Conservation (phyloP, 1,140 invertebrate genomes). For the Solenopsis invicta region DNA sequence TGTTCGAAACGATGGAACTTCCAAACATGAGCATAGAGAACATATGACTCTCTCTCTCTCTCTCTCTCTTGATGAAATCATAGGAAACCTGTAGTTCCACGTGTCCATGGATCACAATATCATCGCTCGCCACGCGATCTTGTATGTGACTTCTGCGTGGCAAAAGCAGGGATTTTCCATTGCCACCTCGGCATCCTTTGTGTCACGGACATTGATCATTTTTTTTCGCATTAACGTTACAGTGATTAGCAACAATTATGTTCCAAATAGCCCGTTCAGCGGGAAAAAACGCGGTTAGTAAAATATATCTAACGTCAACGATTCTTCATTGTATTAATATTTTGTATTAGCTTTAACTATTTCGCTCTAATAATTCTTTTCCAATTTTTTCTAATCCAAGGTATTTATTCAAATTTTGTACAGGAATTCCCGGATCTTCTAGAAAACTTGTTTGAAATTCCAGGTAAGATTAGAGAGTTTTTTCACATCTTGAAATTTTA, state of each 20-base stretch:
- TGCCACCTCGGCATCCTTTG: constrained; percentile 37
- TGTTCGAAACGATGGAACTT: constrained; percentile 42
- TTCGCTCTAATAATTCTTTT: background rate
- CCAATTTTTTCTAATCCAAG: background rate
- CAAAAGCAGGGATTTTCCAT: constrained; percentile 73
- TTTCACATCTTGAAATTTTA: too few species aligned
- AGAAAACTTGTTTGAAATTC: too few species aligned
- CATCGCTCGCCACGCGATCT: background rate
- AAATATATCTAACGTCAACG: background rate
- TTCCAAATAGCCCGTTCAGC: constrained; percentile 12
- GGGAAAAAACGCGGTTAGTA: background rate
- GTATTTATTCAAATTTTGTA: too few species aligned
- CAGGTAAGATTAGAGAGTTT: too few species aligned
- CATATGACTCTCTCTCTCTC: constrained; percentile 45
- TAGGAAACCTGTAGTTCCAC: constrained; percentile 61
- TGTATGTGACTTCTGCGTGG: constrained; percentile 56
- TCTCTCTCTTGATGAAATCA: constrained; percentile 71
- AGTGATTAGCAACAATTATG: constrained; percentile 1
- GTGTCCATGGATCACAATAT: constrained; percentile 62
- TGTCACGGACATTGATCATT: constrained; percentile 13
- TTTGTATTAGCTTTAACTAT: background rate
- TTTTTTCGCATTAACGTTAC: constrained; percentile 25
- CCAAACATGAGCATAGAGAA: background rate
- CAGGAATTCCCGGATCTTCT: too few species aligned
- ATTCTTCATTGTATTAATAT: background rate